phyloP scores from a whole-genome alignment of 1,140 invertebrate genomes.

The Cherax destructor region DNA sequence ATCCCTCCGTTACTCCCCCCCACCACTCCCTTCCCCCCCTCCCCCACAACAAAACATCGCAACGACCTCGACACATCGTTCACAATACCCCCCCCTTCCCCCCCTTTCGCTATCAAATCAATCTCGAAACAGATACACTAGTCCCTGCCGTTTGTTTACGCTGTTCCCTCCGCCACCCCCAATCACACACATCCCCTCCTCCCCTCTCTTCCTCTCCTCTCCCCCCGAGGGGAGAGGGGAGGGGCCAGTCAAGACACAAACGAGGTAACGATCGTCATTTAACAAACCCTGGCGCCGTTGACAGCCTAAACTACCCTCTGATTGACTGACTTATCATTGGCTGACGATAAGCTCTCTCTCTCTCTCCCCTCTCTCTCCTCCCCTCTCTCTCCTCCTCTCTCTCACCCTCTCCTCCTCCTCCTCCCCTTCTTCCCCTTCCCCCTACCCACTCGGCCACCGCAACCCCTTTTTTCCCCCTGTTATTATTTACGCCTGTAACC shows the following conservation, averaged over 20 bases:
- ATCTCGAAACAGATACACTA: neutral
- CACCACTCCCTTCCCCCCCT: neutral
- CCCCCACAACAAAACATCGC: neutral
- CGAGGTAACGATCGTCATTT: conserved; percentile 13
- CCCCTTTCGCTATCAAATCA: neutral
- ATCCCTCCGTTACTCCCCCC: neutral
- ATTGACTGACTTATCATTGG: conserved; percentile 18
- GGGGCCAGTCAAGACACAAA: neutral
- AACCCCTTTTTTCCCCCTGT: neutral
- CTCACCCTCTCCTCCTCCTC: too few species aligned
- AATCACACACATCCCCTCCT: neutral
- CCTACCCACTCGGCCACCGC: too few species aligned
- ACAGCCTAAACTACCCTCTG: conserved; percentile 12
- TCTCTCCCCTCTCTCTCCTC: too few species aligned
- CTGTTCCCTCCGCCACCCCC: neutral
- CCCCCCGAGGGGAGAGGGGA: neutral
- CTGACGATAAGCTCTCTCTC: neutral
- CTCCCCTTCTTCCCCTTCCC: too few species aligned
- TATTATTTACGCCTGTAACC: neutral
- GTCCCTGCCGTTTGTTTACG: neutral
- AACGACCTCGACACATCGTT: neutral
- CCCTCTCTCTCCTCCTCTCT: too few species aligned
- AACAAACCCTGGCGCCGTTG: neutral
- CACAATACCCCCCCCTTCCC: neutral
- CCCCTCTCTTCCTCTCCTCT: neutral